phyloP scores from a whole-genome alignment of 2,888 invertebrate species.

The Onthophagus sagittarius region DNA sequence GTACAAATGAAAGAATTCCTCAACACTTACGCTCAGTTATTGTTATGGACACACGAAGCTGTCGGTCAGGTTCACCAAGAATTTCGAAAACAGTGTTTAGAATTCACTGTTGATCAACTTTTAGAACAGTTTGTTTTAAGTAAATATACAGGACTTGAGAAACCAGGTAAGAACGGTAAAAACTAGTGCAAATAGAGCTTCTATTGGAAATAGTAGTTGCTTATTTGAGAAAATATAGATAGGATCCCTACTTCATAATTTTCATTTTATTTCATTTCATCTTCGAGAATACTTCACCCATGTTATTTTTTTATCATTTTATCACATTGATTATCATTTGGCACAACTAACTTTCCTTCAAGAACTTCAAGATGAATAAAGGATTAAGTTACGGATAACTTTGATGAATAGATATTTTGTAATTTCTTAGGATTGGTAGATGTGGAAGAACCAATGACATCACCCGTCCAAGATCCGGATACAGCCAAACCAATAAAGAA shows the following conservation, averaged over 20 bases:
- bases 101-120: constrained; percentile 88
- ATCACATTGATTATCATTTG: no score
- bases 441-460: constrained; percentile 42
- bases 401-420: not conserved
- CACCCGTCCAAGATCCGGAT: constrained; percentile 41
- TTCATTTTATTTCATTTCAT: no score
- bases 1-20: constrained; percentile 95
- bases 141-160: constrained; percentile 90
- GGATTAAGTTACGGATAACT: not conserved
- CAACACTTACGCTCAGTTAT: constrained; percentile 79
- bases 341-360: no score
- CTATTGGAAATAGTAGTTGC: no score
- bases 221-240: no score
- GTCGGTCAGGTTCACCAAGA: constrained; percentile 93
- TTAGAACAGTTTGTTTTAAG: constrained; percentile 87
- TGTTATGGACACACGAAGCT: constrained; percentile 85
- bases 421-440: constrained; percentile 41
- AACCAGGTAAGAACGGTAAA: constrained; percentile 72
- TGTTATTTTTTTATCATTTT: no score
- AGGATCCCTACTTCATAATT: no score
- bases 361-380: no score
- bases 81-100: constrained; percentile 85
- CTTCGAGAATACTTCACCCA: no score
- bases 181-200: not conserved
- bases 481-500: constrained; percentile 58